A percentile compares a stretch with the other conserved stretches of the same genome.
phyloP scores from a whole-genome alignment of 2,888 invertebrate genomes.

The Calliopum simillimum region DNA sequence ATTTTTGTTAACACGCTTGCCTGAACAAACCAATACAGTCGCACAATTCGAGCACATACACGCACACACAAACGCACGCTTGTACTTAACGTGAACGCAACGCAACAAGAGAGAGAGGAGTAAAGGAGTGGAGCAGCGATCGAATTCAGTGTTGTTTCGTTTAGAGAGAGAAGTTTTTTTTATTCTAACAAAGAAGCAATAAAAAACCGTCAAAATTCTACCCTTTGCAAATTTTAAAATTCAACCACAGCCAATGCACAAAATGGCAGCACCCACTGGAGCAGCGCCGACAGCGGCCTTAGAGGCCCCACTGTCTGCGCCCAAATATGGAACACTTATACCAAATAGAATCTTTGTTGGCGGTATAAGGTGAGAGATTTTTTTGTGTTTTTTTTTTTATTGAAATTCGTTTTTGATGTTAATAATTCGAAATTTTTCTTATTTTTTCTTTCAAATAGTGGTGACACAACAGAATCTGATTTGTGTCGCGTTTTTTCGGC shows the following conservation, averaged over 20 bases:
- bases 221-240: constrained; percentile 63
- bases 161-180: neutral
- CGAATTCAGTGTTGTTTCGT: constrained; percentile 31
- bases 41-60: neutral
- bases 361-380: constrained; percentile 78
- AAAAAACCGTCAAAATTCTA: constrained; percentile 59
- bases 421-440: constrained; percentile 8
- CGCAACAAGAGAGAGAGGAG: constrained; percentile 7
- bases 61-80: constrained; percentile 1
- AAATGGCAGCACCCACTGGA: constrained; percentile 63
- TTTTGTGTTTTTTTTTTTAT: no score
- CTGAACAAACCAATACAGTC: neutral
- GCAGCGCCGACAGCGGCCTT: constrained; percentile 60
- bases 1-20: constrained; percentile 23
- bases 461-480: constrained; percentile 93
- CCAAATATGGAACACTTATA: constrained; percentile 85
- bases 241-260: constrained; percentile 63
- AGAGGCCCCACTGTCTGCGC: constrained; percentile 67
- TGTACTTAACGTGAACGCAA: constrained; percentile 1
- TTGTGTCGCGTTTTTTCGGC: constrained; percentile 91
- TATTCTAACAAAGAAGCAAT: constrained; percentile 25
- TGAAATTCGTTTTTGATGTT: neutral
- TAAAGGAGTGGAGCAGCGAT: constrained; percentile 32
- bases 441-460: constrained; percentile 57
- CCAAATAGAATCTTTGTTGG: constrained; percentile 97